Conservation (phyloP, 2,113 vertebrate genomes). For the Indicator maculatus region DNA sequence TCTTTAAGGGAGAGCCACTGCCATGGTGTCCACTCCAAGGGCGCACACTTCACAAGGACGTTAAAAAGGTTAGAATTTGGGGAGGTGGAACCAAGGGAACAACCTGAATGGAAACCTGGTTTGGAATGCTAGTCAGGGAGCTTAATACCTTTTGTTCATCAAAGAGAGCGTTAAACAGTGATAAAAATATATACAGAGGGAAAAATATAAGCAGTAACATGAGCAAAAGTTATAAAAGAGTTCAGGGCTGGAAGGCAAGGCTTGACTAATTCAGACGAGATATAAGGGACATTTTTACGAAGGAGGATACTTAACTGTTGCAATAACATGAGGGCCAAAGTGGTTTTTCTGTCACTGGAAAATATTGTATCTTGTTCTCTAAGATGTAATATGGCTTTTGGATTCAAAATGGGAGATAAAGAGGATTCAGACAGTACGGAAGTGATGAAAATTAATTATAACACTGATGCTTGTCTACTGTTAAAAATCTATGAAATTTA, state of each 20-base stretch:
- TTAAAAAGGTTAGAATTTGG: neutral
- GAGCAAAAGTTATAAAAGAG: neutral
- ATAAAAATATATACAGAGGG: neutral
- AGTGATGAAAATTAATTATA: neutral
- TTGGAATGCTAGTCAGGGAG: neutral
- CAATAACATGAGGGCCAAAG: neutral
- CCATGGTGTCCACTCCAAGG: neutral
- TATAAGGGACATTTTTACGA: neutral
- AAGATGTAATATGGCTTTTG: neutral
- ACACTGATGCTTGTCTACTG: neutral
- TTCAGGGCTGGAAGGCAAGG: neutral
- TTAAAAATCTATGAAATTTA: neutral
- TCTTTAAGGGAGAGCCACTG: neutral
- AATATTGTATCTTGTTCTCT: neutral
- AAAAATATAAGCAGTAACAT: neutral
- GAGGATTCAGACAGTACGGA: neutral
- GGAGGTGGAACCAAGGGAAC: neutral
- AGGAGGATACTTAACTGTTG: neutral
- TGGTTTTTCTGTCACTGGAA: neutral
- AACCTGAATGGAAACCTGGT: neutral
- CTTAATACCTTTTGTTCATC: neutral
- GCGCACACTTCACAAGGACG: neutral
- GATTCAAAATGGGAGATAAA: neutral
- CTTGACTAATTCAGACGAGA: neutral
- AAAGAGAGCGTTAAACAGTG: neutral